Conservation (phyloP, 2,113 vertebrate genomes). For the Heloderma charlesbogerti region DNA sequence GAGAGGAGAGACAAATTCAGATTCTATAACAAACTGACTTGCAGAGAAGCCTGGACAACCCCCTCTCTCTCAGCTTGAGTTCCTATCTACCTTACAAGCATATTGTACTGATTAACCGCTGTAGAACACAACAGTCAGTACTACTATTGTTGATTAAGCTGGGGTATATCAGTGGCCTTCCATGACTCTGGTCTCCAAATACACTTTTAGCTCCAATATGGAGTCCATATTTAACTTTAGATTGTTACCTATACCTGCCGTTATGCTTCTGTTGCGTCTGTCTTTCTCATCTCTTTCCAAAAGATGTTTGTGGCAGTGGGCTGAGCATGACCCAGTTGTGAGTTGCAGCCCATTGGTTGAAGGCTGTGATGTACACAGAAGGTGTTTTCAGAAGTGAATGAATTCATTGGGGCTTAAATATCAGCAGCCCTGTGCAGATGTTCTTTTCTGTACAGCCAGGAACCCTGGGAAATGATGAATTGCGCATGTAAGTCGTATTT, state of each 20-base stretch:
- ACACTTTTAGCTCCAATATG: too few species aligned
- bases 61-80: background rate
- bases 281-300: background rate
- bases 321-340: background rate
- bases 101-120: background rate
- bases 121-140: background rate
- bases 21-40: background rate
- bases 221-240: background rate
- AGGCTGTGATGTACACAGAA: background rate
- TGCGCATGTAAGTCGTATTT: background rate
- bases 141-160: background rate
- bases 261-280: background rate
- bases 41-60: background rate
- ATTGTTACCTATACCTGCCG: background rate
- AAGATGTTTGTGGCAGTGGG: background rate
- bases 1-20: background rate
- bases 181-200: background rate
- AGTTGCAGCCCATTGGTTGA: background rate
- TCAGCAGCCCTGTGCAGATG: background rate
- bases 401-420: background rate
- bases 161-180: background rate
- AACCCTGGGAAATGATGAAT: background rate
- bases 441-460: too few species aligned
- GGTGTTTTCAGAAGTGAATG: background rate
- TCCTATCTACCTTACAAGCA: background rate